A percentile compares a stretch with the other conserved stretches of the same genome.
Evolutionary conservation across 2,797 vertebrate genomes (phyloP).

Genomic region (Caiman crocodilus): DNA sequence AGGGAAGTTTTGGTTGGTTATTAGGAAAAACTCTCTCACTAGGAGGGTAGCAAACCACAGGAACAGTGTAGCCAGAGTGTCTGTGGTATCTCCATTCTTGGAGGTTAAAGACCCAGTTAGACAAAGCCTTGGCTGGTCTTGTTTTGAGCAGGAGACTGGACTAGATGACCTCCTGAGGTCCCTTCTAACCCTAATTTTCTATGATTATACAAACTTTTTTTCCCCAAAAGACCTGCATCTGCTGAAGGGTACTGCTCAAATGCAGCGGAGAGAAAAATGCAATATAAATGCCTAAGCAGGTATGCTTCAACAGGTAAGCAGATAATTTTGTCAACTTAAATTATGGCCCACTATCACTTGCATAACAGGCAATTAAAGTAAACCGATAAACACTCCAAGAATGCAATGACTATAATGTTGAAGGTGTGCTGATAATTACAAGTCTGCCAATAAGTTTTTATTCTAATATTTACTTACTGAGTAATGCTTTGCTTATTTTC

Average conservation of each 20-base stretch:
- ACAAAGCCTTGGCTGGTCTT: no score
- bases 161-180: no score
- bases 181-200: no score
- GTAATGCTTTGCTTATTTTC: not conserved
- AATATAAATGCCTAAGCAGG: not conserved
- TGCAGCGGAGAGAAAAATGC: not conserved
- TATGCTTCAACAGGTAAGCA: not conserved
- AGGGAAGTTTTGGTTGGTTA: no score
- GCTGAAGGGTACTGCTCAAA: not conserved
- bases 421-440: constrained; percentile 18
- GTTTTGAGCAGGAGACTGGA: no score
- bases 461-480: constrained; percentile 33
- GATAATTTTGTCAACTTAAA: not conserved
- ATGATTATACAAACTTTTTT: no score
- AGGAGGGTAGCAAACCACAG: no score
- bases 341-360: constrained; percentile 19
- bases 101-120: no score
- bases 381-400: not conserved
- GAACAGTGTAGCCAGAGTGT: no score
- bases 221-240: no score
- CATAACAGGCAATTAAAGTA: constrained; percentile 22
- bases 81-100: no score
- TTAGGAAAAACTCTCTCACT: no score
- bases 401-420: constrained; percentile 33
- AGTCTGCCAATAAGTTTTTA: not conserved